Conservation (phyloP, 2,888 invertebrate genomes). For the Tryphoninae sp. region DNA sequence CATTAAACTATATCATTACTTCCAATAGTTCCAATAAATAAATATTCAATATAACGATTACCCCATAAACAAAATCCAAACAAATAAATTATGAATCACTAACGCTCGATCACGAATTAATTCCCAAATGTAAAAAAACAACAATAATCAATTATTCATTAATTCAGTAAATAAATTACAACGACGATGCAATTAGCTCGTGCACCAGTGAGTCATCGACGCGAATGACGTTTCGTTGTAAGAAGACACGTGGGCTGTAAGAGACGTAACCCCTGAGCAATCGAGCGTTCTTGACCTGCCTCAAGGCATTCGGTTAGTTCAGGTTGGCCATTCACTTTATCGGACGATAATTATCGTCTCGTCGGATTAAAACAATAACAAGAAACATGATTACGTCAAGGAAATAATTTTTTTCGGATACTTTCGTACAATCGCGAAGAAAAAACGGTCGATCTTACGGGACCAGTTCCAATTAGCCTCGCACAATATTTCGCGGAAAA, state of each 20-base stretch:
- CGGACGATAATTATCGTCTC: slow-evolving; percentile 1
- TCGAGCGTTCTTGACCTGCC: background rate
- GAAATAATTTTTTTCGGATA: background rate
- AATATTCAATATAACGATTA: too few species aligned
- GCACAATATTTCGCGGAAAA: slow-evolving; percentile 24
- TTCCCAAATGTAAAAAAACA: too few species aligned
- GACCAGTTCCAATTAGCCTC: slow-evolving; percentile 19
- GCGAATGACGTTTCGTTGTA: background rate
- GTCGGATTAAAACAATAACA: background rate
- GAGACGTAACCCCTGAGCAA: background rate
- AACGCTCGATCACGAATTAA: too few species aligned
- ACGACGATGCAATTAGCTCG: background rate
- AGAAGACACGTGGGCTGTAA: background rate
- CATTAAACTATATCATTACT: too few species aligned
- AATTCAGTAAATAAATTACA: background rate
- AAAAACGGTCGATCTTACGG: background rate
- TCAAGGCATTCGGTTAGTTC: slow-evolving; percentile 1
- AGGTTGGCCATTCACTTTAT: background rate
- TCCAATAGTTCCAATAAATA: too few species aligned
- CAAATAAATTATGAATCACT: too few species aligned
- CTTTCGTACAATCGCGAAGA: too few species aligned
- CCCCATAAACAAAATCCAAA: too few species aligned
- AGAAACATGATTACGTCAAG: background rate
- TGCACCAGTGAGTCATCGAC: background rate
- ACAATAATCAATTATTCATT: too few species aligned